Conservation (phyloP, 2,113 vertebrate species). For the Poecile atricapillus region DNA sequence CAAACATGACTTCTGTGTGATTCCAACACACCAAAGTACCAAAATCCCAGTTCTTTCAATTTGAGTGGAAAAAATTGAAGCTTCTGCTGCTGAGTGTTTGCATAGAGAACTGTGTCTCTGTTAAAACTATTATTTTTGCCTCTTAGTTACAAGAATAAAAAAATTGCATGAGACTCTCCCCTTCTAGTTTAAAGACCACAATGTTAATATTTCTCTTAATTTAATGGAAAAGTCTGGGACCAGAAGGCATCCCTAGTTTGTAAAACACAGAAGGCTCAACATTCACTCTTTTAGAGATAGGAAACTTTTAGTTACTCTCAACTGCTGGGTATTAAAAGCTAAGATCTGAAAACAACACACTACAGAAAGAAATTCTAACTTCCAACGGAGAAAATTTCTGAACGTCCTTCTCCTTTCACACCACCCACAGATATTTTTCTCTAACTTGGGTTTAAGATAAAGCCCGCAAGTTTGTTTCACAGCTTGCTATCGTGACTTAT, state of each 20-base stretch:
- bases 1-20: not conserved
- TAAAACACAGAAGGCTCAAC: not conserved
- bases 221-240: not conserved
- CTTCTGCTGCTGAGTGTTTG: not conserved
- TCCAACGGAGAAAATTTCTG: not conserved
- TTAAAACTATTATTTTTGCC: not conserved
- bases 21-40: not conserved
- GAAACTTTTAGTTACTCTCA: not conserved
- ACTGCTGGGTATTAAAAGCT: not conserved
- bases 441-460: not conserved
- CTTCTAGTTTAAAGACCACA: not conserved
- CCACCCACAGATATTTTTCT: not conserved
- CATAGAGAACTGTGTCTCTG: not conserved
- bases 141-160: not conserved
- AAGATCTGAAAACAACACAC: not conserved
- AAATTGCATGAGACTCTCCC: not conserved
- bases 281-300: accelerated
- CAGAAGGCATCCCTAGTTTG: not conserved
- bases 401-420: not conserved
- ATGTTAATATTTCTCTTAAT: not conserved
- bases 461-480: not conserved
- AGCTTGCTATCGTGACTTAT: not conserved
- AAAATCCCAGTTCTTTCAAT: not conserved
- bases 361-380: not conserved
- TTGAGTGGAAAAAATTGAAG: not conserved